A percentile compares a stretch with the other conserved stretches of the same genome.
Evolutionary conservation across 2,888 invertebrate species (phyloP).

Genomic region (Liopterus haemorrhoidalis): DNA sequence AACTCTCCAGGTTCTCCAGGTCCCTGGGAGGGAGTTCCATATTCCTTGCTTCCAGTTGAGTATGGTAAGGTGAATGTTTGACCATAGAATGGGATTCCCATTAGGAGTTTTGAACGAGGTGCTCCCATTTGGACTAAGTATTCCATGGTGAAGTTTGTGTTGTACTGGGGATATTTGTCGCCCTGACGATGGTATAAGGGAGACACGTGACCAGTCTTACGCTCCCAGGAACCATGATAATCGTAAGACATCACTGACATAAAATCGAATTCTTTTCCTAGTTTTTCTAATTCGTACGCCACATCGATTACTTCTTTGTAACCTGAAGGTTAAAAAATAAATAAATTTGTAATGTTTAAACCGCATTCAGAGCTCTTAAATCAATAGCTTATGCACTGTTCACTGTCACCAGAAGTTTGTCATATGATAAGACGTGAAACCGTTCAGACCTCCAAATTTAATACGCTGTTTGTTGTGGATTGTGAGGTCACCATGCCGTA

Average conservation of each 20-base stretch:
- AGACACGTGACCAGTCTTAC: slow-evolving; percentile 72
- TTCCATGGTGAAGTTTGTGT: slow-evolving; percentile 78
- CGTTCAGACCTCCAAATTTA: too few species aligned
- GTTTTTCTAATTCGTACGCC: slow-evolving; percentile 70
- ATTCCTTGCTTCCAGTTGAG: slow-evolving; percentile 41
- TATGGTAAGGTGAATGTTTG: slow-evolving; percentile 69
- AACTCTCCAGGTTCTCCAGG: slow-evolving; percentile 76
- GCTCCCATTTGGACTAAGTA: slow-evolving; percentile 69
- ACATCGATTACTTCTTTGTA: slow-evolving; percentile 85
- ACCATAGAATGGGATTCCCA: slow-evolving; percentile 83
- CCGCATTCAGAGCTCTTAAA: too few species aligned
- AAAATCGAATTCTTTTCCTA: slow-evolving; percentile 69
- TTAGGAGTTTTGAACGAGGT: slow-evolving; percentile 66
- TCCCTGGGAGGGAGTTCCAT: slow-evolving; percentile 63
- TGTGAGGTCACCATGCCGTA: too few species aligned
- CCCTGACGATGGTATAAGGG: slow-evolving; percentile 61
- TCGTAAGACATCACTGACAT: slow-evolving; percentile 84
- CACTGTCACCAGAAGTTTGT: too few species aligned
- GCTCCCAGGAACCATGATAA: slow-evolving; percentile 86
- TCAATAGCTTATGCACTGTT: too few species aligned
- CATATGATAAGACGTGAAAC: too few species aligned
- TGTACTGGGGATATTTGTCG: slow-evolving; percentile 71
- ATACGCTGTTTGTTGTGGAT: too few species aligned
- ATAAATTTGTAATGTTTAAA: too few species aligned
- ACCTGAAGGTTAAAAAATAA: too few species aligned